Evolutionary conservation across 2,797 vertebrate genomes (phyloP).

Genomic region (Orestias chungarensis): DNA sequence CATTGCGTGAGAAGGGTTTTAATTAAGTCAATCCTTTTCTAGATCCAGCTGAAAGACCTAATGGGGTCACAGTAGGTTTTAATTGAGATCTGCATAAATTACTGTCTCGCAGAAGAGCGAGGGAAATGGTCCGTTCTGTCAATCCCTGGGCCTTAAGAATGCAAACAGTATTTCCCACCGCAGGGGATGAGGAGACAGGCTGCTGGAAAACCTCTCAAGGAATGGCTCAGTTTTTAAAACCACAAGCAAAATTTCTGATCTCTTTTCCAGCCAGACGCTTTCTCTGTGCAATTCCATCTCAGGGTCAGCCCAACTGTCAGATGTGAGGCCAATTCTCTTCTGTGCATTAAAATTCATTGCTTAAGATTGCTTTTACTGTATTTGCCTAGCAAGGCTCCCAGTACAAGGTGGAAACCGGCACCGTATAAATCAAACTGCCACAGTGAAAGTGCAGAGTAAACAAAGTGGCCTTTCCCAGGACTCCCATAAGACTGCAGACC

Average conservation of each 20-base stretch:
- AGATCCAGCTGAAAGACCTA: slow-evolving; percentile 65
- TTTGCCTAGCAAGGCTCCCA: slow-evolving; percentile 34
- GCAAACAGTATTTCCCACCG: slow-evolving; percentile 61
- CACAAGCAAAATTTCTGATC: slow-evolving; percentile 69
- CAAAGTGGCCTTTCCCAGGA: slow-evolving; percentile 76
- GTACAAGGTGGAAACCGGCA: slow-evolving; percentile 59
- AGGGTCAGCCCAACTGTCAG: slow-evolving; percentile 58
- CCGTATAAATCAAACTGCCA: slow-evolving; percentile 80
- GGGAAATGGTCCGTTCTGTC: slow-evolving; percentile 43
- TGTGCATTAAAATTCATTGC: slow-evolving; percentile 68
- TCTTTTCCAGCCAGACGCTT: slow-evolving; percentile 57
- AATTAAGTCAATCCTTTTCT: slow-evolving; percentile 69
- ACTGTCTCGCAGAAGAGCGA: slow-evolving; percentile 53
- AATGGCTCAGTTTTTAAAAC: slow-evolving; percentile 58
- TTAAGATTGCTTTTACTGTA: slow-evolving; percentile 41
- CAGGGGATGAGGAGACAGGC: slow-evolving; percentile 44
- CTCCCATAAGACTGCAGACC: slow-evolving; percentile 61
- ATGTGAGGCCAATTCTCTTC: slow-evolving; percentile 59
- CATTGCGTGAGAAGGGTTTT: slow-evolving; percentile 64
- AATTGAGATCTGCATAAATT: slow-evolving; percentile 80
- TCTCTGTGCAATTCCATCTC: slow-evolving; percentile 44
- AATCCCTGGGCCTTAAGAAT: slow-evolving; percentile 36
- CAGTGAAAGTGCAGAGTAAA: slow-evolving; percentile 81
- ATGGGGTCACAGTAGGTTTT: slow-evolving; percentile 72
- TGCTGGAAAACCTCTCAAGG: slow-evolving; percentile 63